Evolutionary conservation across 1,140 invertebrate species (phyloP), one percentile per base, ranked within the genome.

Genomic region (Psilanteris sp.): DNA sequence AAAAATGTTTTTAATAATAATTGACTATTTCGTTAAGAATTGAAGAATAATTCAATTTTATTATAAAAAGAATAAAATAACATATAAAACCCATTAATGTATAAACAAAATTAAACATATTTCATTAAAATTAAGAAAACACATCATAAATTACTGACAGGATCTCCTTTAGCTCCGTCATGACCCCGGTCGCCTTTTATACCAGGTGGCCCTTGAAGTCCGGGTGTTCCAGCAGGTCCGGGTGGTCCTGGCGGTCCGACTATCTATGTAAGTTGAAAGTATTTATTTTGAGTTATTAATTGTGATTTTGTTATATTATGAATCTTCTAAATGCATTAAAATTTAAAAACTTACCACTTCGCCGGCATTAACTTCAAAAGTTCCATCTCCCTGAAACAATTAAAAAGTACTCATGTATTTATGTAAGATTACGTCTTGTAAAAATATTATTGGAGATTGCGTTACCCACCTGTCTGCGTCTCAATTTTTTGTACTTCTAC

Each of bases 401-500:
- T 34, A 52, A 48, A 5, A 44, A 59, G 15, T 14, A 9, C 9
- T 27, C 5, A 37, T 31, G 16, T 62, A 10, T 16, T 46, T 54
- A 36, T 10, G 11, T 6, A 70, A 10, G 37, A 36, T 55, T 36
- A 27, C 8, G 10, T 27, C 6, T 16, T 34, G 52, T 11, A 81
- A 83, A 70, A 44, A 26, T 57, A 72, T 73, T 55, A 48, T 57
- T 9, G 36, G 20, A 39, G 24, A 59, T 37, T 52, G 43, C 55
- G 41, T 24, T 89, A 91, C 88, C 90, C 91, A 94, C 93, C 92
- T 96, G 95, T 90, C 95, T 91, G 89, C 95, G 90, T 84, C 95
- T 92, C 82, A 96, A 91, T 87, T 96, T 96, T 90, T 96, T 94
- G 91, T 96, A 96, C 93, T 96, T 95, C 93, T 96, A 92, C 64